Evolutionary conservation across 1,140 invertebrate species (phyloP).

Genomic region (Hydropsyche tenuis): DNA sequence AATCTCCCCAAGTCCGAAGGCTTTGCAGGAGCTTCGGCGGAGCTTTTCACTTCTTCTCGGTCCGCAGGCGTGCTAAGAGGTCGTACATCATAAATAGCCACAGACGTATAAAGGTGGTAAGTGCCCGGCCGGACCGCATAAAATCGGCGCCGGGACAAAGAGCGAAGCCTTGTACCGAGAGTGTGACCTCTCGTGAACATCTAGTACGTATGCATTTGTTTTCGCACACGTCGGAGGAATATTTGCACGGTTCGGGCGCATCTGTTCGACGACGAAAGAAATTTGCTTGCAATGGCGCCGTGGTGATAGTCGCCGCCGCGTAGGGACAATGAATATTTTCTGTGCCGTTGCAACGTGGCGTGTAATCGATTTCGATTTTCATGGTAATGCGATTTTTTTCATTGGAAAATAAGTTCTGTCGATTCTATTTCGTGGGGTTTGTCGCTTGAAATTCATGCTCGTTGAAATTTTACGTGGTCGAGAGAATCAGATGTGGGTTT

Average conservation of each 20-base stretch:
- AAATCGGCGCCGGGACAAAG: slow-evolving; percentile 38
- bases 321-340: not conserved
- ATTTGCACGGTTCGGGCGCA: not conserved
- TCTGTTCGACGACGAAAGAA: not conserved
- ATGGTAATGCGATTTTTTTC: too few species aligned
- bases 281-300: not conserved
- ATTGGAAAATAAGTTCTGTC: too few species aligned
- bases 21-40: slow-evolving; percentile 1
- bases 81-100: slow-evolving; percentile 37
- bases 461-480: too few species aligned
- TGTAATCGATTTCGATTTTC: too few species aligned
- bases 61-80: not conserved
- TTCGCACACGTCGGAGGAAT: not conserved
- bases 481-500: too few species aligned
- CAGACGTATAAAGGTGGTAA: slow-evolving; percentile 23
- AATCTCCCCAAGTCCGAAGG: slow-evolving; percentile 19
- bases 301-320: not conserved
- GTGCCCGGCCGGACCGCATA: slow-evolving; percentile 25
- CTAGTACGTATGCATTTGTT: too few species aligned
- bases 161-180: slow-evolving; percentile 37
- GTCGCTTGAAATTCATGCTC: too few species aligned
- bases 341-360: too few species aligned
- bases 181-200: too few species aligned
- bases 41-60: slow-evolving; percentile 2
- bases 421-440: too few species aligned